phyloP scores from a whole-genome alignment of 2,888 invertebrate genomes.

The Hylaea fasciaria region DNA sequence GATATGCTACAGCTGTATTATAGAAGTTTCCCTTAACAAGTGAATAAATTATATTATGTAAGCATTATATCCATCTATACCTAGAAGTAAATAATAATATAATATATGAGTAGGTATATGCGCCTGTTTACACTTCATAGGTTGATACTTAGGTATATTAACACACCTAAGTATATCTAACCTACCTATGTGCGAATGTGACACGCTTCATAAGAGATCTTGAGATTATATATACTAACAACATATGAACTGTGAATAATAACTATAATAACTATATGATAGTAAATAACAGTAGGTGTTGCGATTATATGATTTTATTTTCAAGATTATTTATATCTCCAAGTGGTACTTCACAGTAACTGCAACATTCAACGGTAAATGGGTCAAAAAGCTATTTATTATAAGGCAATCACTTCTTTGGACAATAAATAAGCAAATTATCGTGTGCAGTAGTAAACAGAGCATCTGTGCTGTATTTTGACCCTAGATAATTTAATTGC shows the following conservation, averaged over 20 bases:
- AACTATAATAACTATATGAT: constrained; percentile 44
- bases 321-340: constrained; percentile 18
- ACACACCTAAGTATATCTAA: constrained; percentile 17
- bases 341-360: constrained; percentile 20
- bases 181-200: constrained; percentile 43
- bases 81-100: too few relatives aligned
- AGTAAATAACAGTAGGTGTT: constrained; percentile 23
- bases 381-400: constrained; percentile 38
- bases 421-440: constrained; percentile 59
- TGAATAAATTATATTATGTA: too few relatives aligned
- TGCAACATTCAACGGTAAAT: constrained; percentile 21
- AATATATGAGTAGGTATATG: background rate
- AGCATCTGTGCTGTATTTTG: constrained; percentile 42
- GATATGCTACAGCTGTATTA: too few relatives aligned
- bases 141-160: constrained; percentile 2
- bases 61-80: too few relatives aligned
- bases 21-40: too few relatives aligned
- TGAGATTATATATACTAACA: constrained; percentile 53
- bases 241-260: constrained; percentile 59
- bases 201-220: constrained; percentile 63
- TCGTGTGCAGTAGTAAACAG: constrained; percentile 54
- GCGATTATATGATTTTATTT: constrained; percentile 8
- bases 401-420: constrained; percentile 38
- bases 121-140: constrained; percentile 33
- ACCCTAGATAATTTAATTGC: constrained; percentile 37